Evolutionary conservation across 2,113 vertebrate genomes (phyloP).

Genomic region (Panurus biarmicus): DNA sequence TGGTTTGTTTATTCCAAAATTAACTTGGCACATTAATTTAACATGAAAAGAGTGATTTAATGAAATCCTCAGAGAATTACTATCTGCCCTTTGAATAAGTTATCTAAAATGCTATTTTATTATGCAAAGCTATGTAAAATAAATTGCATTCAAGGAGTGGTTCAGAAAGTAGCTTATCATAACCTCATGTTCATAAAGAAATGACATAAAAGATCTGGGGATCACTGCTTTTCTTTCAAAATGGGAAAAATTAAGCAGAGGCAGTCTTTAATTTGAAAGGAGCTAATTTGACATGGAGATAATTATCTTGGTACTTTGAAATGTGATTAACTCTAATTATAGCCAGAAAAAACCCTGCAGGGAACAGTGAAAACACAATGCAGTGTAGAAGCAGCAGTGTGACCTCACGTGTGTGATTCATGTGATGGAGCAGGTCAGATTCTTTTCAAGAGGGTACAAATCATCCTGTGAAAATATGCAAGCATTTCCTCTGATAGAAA

Average conservation of each 20-base stretch:
- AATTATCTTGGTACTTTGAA: slow-evolving; percentile 47
- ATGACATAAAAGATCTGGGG: slow-evolving; percentile 39
- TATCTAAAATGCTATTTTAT: slow-evolving; percentile 70
- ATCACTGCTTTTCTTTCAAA: slow-evolving; percentile 17
- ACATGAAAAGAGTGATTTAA: slow-evolving; percentile 70
- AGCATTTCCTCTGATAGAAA: not conserved
- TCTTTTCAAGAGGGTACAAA: not conserved
- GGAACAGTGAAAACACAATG: slow-evolving; percentile 5
- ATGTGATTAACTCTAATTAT: slow-evolving; percentile 39
- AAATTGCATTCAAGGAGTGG: slow-evolving; percentile 65
- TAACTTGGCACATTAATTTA: slow-evolving; percentile 65
- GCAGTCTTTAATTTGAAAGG: slow-evolving; percentile 39
- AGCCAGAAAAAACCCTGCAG: not conserved
- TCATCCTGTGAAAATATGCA: not conserved
- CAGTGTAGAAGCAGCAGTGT: not conserved
- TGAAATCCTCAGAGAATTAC: slow-evolving; percentile 69
- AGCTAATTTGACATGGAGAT: slow-evolving; percentile 30
- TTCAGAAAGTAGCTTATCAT: slow-evolving; percentile 69
- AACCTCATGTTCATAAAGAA: slow-evolving; percentile 58
- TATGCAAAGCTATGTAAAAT: slow-evolving; percentile 73
- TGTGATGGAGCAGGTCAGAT: not conserved
- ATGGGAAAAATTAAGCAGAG: slow-evolving; percentile 37
- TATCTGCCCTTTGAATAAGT: slow-evolving; percentile 68
- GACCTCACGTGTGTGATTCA: not conserved
- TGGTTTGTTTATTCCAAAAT: slow-evolving; percentile 60